Base-by-base conservation (phyloP, 2,888 invertebrate genomes). In the Clepsis dumicolana region DNA sequence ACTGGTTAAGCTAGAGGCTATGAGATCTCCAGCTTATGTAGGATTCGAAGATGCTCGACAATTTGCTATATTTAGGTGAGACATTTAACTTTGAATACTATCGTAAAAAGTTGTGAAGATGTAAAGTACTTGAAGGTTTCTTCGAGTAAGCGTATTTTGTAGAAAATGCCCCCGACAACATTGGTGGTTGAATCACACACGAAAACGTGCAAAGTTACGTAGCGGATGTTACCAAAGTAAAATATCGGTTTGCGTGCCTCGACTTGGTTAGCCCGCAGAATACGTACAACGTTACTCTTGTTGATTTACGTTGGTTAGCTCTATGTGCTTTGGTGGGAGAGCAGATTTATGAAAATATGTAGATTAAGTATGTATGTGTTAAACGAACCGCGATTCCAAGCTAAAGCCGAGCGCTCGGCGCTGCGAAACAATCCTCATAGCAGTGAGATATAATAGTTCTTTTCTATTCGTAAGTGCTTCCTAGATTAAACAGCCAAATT, bases 161-260 rank as follows among this genome's bases (percentile, higher is more conserved):
- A 50, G 16, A 67, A 44, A 62, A 61, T 70, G 29, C 27, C 54
- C 38, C 66, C 32, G 59, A 62, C 41, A 67, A 72, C 70, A 53
- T 63, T 16, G 56, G 56, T 62, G 57, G 56, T 75, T 59, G 25
- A 50, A 50, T 62, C 29, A 24, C 54, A 64, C 44, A 29, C n/a
- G 54, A 25, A 41, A 64, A 64, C 41, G 57, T n/a, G 41, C 53
- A 38, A 61, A 29, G 64, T 65, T 56, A 70, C 65, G 70, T 71
- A 41, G 44, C 44, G 60, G 53, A 83, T 48, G 71, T 80, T 79
- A 79, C 78, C 80, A 78, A 77, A 79, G 82, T 85, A 84, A 88
- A 88, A 87, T 89, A 89, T 88, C 78, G 82, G 83, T 78, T 91
- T 76, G 89, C 91, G 89, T 90, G 90, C 75, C 73, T 71, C 66